Base-by-base conservation (phyloP, 1,140 invertebrate species). In the Drosophila parvula region DNA sequence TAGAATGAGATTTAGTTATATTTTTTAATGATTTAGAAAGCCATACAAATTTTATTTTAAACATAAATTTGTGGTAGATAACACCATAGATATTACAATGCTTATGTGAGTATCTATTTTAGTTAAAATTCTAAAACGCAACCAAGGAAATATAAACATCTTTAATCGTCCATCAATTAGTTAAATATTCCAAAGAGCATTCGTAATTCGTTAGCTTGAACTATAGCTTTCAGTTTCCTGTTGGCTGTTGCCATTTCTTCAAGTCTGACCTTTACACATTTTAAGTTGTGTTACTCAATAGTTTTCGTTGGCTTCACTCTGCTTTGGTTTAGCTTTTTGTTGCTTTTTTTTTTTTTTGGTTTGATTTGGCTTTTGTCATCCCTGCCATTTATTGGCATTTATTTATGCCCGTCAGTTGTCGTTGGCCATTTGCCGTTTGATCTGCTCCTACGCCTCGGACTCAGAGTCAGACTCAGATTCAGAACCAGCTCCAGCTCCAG, bases 211-310 rank as follows among this genome's bases (percentile, higher is more conserved):
- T 62, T 74, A 2, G 68, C 14, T 30, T 48, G 18, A 28, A 28
- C 22, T 58, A 16, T 27, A 4, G 48, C 14, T 45, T 62, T 62
- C 36, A 55, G 38, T 70, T 80, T 61, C 74, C 55, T 59, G 40
- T 48, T 80, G 60, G 38, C 58, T 67, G 16, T 65, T 68, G 68
- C 62, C 83, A 73, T 62, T 76, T 76, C 65, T 67, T 73, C 76
- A 43, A 28, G 51, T 28, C 65, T 86, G 83, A 86, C 83, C 83
- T 86, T 86, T 86, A 86, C 76, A 86, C 79, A 88, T 74, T 83
- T 83, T 79, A 50, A 57, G 65, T 65, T 70, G 83, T 86, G n/a
- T n/a, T 86, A 88, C 83, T 88, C 83, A 86, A 86, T 86, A 81
- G 58, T 40, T 69, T 70, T 70, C 63, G 61, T 65, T 76, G 61